phyloP scores from a whole-genome alignment of 2,797 vertebrate species.

The Anabas testudineus region DNA sequence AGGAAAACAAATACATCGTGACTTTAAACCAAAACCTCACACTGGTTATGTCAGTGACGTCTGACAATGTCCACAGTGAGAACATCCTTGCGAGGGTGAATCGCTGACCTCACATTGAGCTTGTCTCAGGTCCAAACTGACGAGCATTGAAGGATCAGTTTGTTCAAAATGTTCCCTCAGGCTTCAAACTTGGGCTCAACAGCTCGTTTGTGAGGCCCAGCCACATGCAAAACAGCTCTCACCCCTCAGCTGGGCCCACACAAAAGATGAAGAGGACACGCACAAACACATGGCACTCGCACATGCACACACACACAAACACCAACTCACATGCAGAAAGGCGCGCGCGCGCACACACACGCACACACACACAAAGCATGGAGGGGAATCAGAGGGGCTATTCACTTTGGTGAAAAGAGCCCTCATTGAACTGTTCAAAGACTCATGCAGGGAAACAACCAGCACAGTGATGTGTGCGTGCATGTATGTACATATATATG shows the following conservation, averaged over 20 bases:
- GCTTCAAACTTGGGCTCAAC: conserved; percentile 50
- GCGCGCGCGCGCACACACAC: conserved; percentile 31
- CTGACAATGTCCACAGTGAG: conserved; percentile 6
- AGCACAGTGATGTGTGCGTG: conserved; percentile 53
- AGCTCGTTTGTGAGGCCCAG: conserved; percentile 59
- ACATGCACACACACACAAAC: conserved; percentile 33
- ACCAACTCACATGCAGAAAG: background rate
- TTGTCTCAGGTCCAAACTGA: conserved; percentile 29
- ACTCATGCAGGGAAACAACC: conserved; percentile 67
- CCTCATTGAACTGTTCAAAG: conserved; percentile 81
- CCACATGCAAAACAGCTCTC: conserved; percentile 75
- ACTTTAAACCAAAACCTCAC: background rate
- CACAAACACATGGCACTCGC: conserved; percentile 46
- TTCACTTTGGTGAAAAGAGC: conserved; percentile 78
- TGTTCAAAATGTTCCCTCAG: conserved; percentile 43
- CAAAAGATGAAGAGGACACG: conserved; percentile 74
- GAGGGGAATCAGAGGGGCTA: conserved; percentile 75
- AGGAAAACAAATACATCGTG: background rate
- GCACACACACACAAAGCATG: conserved; percentile 27
- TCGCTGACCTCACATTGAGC: background rate
- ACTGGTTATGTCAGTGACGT: conserved; percentile 12
- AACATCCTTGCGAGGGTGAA: conserved; percentile 10
- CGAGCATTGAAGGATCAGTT: conserved; percentile 28
- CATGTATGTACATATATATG: conserved; percentile 6
- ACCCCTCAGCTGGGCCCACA: conserved; percentile 72